Evolutionary conservation across 2,797 vertebrate genomes (phyloP), one percentile per base, ranked within the genome.

Genomic region (Typhlichthys subterraneus): DNA sequence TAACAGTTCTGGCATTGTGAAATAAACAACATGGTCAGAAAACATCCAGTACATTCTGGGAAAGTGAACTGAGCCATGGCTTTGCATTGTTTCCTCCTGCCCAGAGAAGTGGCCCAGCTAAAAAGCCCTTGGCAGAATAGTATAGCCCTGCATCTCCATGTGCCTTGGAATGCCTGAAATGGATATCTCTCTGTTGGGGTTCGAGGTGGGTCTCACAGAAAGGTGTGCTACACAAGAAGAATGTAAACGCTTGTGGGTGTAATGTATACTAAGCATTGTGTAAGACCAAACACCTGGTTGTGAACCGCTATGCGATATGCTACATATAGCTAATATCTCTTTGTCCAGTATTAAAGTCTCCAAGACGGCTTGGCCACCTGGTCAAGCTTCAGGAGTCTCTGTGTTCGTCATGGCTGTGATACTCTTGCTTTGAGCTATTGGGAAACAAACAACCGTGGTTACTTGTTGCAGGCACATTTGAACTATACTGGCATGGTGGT

Each of bases 401-500:
- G 33, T 9, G 33, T 38, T 38, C 33, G 1, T 38, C 33, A 38
- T 38, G 33, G 33, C 33, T 38, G 33, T 38, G 33, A 38, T 38
- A 38, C 33, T 38, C 33, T 7, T 38, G 33, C 6, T 23, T 38
- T 38, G 33, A 79, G 77, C 73, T 79, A 73, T 72, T 75, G 85
- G 82, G 78, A 84, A 90, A 73, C 77, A 70, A 74, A 87, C 85
- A 89, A 90, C 86, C 80, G 87, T 75, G 84, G 75, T 86, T 88
- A 89, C 84, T 90, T 87, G 83, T 82, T 77, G 75, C 77, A 77
- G 70, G 80, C 74, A 58, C 67, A 76, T 65, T 87, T 87, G 82
- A 81, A 85, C 72, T 59, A 68, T 88, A 88, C 81, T 90, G 82
- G 81, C 80, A 76, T 70, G 60, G 65, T 59, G 62, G 66, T 45